Evolutionary conservation across 2,797 vertebrate species (phyloP).

Genomic region (Onychomys arenicola): DNA sequence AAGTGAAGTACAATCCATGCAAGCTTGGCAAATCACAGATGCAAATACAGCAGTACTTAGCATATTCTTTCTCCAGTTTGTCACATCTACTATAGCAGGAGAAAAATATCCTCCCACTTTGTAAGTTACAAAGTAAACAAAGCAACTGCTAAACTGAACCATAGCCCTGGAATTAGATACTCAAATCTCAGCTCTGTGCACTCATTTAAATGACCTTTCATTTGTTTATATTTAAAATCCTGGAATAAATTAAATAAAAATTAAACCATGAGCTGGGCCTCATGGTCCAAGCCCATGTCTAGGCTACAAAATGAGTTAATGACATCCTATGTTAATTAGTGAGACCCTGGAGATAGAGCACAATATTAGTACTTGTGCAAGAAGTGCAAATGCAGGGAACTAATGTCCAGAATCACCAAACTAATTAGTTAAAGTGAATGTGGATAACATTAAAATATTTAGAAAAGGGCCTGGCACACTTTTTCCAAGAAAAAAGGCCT

Average conservation of each 20-base stretch:
- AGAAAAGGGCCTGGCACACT: neutral
- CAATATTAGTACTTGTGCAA: neutral
- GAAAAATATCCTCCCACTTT: neutral
- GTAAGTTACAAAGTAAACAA: neutral
- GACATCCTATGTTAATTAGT: neutral
- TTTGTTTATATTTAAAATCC: slow-evolving; percentile 12
- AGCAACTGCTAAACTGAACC: neutral
- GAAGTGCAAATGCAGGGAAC: neutral
- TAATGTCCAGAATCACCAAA: neutral
- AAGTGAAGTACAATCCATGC: neutral
- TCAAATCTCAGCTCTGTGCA: neutral
- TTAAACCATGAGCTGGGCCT: neutral
- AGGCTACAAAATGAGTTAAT: neutral
- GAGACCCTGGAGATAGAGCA: neutral
- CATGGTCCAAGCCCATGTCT: neutral
- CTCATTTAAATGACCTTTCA: neutral
- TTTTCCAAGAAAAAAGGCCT: neutral
- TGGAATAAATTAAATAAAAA: neutral
- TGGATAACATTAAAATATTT: neutral
- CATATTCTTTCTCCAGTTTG: neutral
- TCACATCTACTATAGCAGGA: neutral
- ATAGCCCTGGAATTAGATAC: neutral
- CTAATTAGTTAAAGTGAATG: neutral
- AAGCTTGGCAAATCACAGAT: neutral
- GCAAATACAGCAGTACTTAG: neutral